These are phyloP conservation scores for Harpalus rufipes DNA, from an alignment of 2,888 invertebrate species.

Conservation along the genomic window DNA sequence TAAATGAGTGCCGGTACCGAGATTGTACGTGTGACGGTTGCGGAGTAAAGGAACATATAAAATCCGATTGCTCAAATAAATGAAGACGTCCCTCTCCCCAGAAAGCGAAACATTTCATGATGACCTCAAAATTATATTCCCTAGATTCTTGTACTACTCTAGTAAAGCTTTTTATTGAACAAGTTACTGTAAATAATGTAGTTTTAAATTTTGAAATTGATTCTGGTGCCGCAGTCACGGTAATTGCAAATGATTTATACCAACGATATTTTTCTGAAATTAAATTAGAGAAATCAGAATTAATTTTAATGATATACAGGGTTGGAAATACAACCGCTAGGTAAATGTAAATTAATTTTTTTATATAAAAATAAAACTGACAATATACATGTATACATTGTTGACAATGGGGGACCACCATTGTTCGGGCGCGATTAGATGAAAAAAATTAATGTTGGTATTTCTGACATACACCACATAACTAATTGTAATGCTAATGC, in stretches of 20 bases:
- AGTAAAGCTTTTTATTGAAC: not conserved
- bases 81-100: not conserved
- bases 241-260: not conserved
- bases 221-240: slow-evolving; percentile 2
- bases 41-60: not conserved
- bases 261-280: slow-evolving; percentile 1
- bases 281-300: slow-evolving; percentile 15
- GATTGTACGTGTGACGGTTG: not conserved
- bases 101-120: not conserved
- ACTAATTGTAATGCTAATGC: not conserved
- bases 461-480: slow-evolving; percentile 11
- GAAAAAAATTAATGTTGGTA: slow-evolving; percentile 9
- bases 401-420: not conserved
- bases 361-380: not conserved
- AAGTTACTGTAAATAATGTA: slow-evolving; percentile 11
- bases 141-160: not conserved
- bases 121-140: not conserved
- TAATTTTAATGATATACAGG: slow-evolving; percentile 1
- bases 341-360: slow-evolving; percentile 10
- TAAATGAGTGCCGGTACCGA: slow-evolving; percentile 30
- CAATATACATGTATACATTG: not conserved
- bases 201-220: slow-evolving; percentile 10
- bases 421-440: not conserved
- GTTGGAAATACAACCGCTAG: slow-evolving; percentile 4
- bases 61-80: not conserved